Base-by-base conservation (phyloP, 2,888 invertebrate genomes). In the Neoaliturus tenellus region DNA sequence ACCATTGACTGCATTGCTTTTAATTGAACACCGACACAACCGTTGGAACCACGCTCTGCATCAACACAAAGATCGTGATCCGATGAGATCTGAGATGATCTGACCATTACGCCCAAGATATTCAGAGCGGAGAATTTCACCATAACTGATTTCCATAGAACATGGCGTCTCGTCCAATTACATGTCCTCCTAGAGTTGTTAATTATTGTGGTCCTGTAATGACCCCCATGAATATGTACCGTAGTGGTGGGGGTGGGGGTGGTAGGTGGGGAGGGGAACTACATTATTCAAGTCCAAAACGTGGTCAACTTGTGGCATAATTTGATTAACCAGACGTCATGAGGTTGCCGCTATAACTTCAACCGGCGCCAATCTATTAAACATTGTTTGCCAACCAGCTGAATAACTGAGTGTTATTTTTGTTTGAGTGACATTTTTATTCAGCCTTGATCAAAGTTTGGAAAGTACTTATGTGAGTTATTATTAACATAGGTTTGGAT, bases 141-240 rank as follows among this genome's bases (percentile, higher is more conserved):
- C 28, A 75, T 75, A 75, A 75, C 73, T 75, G 73, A 75, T 75
- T 75, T 25, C 73, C 73, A 75, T 75, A 75, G 73, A 17, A 75
- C 73, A 75, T 25, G 71, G 71, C 71, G 23, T 33, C 39, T 33
- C 20, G n/a, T 71, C 71, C 71, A 71, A 71, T 71, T 71, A 71
- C 17, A 75, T 25, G 39, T 3, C 25, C 58, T 51, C 39, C 71
- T 71, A 44, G 73, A 75, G 33, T 71, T 44, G 73, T 75, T 75
- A 41, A 75, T 75, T 75, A 44, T 39, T 44, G 44, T 75, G 39
- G 23, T 39, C 17, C 33, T 39, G 39, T 39, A 71, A 33, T 71
- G 71, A 20, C 73, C 44, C 25, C 44, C 73, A 75, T 75, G 73
- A 75, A 75, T 75, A 75, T 75, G 73, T 75, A 44, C 73, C 33